These are phyloP conservation scores for Spisula solida DNA, from an alignment of 2,888 invertebrate genomes.

Conservation along the genomic window DNA sequence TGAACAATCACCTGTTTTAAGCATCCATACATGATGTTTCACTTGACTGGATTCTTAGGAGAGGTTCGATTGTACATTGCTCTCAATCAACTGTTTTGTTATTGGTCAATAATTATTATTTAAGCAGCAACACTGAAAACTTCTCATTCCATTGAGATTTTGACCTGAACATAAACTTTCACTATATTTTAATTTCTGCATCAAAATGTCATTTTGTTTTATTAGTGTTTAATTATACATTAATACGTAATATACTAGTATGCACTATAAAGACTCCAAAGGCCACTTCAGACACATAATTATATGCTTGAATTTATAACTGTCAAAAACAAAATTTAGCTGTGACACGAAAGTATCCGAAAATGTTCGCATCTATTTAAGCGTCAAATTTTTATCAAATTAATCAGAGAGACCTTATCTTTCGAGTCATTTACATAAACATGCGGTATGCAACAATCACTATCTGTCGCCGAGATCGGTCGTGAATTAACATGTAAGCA, in stretches of 20 bases:
- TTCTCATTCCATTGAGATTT: too few species aligned
- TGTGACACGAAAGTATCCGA: slow-evolving; percentile 7
- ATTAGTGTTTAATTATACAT: neutral
- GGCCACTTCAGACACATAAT: neutral
- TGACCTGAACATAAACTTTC: too few species aligned
- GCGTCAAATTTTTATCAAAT: slow-evolving; percentile 35
- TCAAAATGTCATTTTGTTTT: slow-evolving; percentile 11
- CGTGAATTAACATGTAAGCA: neutral
- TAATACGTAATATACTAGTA: neutral
- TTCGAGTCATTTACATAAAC: slow-evolving; percentile 29
- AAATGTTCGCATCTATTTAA: neutral
- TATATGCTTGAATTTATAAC: neutral
- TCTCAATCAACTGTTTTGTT: too few species aligned
- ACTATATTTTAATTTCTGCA: neutral
- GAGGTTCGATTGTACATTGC: too few species aligned
- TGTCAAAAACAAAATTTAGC: slow-evolving; percentile 37
- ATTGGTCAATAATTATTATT: too few species aligned
- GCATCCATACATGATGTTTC: too few species aligned
- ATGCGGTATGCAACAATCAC: slow-evolving; percentile 21
- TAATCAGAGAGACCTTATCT: slow-evolving; percentile 25
- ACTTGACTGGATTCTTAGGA: too few species aligned
- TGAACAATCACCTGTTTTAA: too few species aligned
- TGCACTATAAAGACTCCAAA: neutral
- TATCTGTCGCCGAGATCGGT: slow-evolving; percentile 9
- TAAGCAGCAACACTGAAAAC: too few species aligned